Evolutionary conservation across 1,140 invertebrate species (phyloP), one percentile per base, ranked within the genome.

Genomic region (Psilanteris sp.): DNA sequence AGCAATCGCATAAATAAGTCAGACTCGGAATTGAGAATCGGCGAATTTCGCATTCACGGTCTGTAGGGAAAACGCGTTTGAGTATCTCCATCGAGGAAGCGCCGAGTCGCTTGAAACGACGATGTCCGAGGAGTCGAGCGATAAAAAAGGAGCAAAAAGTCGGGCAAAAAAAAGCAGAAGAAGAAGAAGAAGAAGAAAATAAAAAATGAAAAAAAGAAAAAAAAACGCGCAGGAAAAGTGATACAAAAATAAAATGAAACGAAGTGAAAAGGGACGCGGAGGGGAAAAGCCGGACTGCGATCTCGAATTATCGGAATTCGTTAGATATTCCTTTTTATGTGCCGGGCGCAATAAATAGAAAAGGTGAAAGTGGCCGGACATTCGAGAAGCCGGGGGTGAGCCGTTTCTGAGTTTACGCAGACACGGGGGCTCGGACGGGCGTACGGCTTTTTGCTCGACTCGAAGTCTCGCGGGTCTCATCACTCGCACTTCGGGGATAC

Each of bases 311-410:
- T 87, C 85, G 76, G 68, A 52, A 64, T 81, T 88, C 85, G 83
- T 88, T 85, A 86, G 82, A 84, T 88, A 88, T 88, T 87, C 85
- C 83, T 85, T 87, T 87, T 87, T 87, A 87, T 86, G 85, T 81
- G 75, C 79, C 70, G 55, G 72, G 44, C 64, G 77, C 81, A 78
- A 87, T 86, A 87, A 87, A 87, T 78, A 79, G 80, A 46, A 80
- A 83, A 81, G 79, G 79, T 77, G 72, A 77, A 72, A 79, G 80
- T 71, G 62, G 31, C 52, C 18, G 57, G 64, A 64, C 52, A 66
- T 59, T 67, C 18, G 70, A 54, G 57, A 37, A 37, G 50, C 48
- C 20, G 9, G 32, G 26, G 13, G 34, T 5, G 26, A 11, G 15
- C 4, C 20, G 18, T 34, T 52, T 57, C 54, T 32, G 57, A 31